Conservation (phyloP, 2,113 vertebrate species). For the Ranitomeya imitator region DNA sequence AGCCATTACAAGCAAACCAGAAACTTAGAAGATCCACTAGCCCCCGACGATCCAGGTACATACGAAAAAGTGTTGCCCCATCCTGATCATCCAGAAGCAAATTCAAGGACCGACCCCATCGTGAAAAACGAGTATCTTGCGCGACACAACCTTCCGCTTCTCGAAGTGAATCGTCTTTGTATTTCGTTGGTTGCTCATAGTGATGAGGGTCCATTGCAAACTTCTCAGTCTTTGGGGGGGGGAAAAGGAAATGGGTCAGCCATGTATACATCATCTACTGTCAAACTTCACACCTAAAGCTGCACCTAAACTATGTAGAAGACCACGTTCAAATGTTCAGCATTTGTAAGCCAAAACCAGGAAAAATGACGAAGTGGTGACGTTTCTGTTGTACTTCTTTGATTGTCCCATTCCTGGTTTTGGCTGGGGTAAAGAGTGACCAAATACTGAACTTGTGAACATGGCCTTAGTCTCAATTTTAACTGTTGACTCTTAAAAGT, state of each 20-base stretch:
- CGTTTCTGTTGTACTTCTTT: no score
- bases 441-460: no score
- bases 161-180: conserved; percentile 89
- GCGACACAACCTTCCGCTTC: conserved; percentile 96
- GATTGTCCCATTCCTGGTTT: no score
- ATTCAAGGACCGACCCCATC: conserved; percentile 96
- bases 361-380: no score
- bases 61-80: conserved; percentile 93
- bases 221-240: conserved; percentile 29
- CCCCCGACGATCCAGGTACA: conserved; percentile 92
- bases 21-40: conserved; percentile 97
- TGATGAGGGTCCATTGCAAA: conserved; percentile 44
- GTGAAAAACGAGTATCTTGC: conserved; percentile 88
- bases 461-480: no score
- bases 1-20: conserved; percentile 99
- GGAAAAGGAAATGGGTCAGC: neutral
- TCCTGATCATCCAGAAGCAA: conserved; percentile 94
- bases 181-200: conserved; percentile 75
- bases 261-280: neutral
- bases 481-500: no score
- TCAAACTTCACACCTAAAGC: neutral
- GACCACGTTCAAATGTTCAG: no score
- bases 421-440: no score
- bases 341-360: no score
- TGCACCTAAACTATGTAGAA: no score